phyloP scores from a whole-genome alignment of 2,888 invertebrate genomes.

The Tanytarsus gracilentus region DNA sequence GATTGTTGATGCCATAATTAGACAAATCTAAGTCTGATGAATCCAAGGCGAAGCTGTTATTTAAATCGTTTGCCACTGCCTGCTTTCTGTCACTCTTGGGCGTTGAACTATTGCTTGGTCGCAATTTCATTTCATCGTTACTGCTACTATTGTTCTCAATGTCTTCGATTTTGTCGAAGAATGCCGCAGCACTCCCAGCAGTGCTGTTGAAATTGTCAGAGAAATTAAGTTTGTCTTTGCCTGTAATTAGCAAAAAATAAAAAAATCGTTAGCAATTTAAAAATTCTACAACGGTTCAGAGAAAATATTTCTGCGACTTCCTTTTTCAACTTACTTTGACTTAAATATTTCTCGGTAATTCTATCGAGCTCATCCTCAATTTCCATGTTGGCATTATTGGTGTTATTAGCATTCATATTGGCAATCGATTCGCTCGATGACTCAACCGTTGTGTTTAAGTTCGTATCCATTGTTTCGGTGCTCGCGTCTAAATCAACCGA shows the following conservation, averaged over 20 bases:
- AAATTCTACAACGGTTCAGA: too few species aligned
- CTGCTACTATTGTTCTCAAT: conserved; percentile 38
- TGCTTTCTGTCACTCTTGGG: conserved; percentile 45
- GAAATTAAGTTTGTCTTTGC: conserved; percentile 32
- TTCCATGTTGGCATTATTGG: conserved; percentile 24
- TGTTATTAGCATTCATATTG: conserved; percentile 20
- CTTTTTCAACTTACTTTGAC: too few species aligned
- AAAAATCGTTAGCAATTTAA: too few species aligned
- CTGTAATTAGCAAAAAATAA: too few species aligned
- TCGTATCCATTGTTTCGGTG: conserved; percentile 28
- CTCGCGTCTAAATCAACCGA: conserved; percentile 29
- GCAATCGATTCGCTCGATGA: neutral
- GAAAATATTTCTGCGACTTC: too few species aligned
- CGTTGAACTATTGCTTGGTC: conserved; percentile 46
- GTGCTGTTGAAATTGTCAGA: conserved; percentile 45
- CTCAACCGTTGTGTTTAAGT: conserved; percentile 25
- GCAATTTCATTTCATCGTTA: conserved; percentile 27
- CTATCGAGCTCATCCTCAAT: conserved; percentile 28
- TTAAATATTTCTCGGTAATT: conserved; percentile 25
- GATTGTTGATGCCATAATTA: conserved; percentile 47
- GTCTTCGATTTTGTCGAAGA: conserved; percentile 41
- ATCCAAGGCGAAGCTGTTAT: neutral
- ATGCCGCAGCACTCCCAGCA: conserved; percentile 46
- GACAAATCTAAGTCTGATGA: conserved; percentile 46
- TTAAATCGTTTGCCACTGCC: conserved; percentile 15